Conservation (phyloP, 2,797 vertebrate genomes). For the Cyclopterus lumpus region DNA sequence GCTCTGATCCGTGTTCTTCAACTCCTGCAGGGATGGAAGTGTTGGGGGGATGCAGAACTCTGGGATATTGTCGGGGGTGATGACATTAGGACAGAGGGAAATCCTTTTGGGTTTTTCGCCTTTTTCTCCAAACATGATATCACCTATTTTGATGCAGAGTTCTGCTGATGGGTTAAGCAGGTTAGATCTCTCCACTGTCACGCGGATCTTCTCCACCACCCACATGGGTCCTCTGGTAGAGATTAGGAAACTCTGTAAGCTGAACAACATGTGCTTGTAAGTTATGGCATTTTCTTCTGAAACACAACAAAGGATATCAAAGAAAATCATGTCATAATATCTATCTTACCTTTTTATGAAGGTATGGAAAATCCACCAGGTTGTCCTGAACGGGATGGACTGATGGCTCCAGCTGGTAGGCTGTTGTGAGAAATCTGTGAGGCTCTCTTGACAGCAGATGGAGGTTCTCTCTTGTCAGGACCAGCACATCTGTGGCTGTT, state of each 20-base stretch:
- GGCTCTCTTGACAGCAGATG: constrained; percentile 48
- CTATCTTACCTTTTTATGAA: constrained; percentile 67
- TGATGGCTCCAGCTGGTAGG: constrained; percentile 22
- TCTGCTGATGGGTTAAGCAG: constrained; percentile 76
- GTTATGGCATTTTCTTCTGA: constrained; percentile 7
- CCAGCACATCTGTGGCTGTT: constrained; percentile 69
- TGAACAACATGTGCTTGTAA: background rate
- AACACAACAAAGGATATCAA: background rate
- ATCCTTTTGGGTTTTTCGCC: constrained; percentile 74
- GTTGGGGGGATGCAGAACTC: constrained; percentile 95
- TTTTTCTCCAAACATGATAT: constrained; percentile 85
- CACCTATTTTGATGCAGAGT: constrained; percentile 78
- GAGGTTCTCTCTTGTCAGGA: constrained; percentile 54
- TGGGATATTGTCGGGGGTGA: constrained; percentile 94
- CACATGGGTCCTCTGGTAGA: constrained; percentile 75
- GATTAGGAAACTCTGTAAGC: constrained; percentile 58
- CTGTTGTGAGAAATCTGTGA: constrained; percentile 21
- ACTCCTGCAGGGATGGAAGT: constrained; percentile 76
- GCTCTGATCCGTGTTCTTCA: constrained; percentile 64
- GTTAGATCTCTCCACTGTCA: constrained; percentile 83
- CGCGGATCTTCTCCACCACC: constrained; percentile 84
- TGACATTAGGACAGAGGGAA: constrained; percentile 88
- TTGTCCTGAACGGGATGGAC: constrained; percentile 24
- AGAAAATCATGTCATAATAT: background rate
- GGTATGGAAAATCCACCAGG: constrained; percentile 51